Evolutionary conservation across 2,113 vertebrate species (phyloP), one percentile per base, ranked within the genome.

Genomic region (Nothocercus nigrocapillus): DNA sequence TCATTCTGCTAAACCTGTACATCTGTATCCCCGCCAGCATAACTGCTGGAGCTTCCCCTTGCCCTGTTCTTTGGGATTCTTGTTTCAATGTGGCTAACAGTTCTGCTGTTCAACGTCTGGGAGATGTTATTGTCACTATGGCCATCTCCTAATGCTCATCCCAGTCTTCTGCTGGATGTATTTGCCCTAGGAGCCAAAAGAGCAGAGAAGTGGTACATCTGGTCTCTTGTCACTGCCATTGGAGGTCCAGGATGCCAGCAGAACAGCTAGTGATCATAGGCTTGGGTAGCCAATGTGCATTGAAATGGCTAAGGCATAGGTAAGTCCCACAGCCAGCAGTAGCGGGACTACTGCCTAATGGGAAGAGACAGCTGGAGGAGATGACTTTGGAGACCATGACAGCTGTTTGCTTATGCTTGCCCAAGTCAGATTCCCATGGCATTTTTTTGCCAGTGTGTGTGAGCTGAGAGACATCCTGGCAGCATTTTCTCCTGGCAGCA

Each of bases 401-500:
- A 67, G 24, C 45, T 70, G 25, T 77, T 85, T 44, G 44, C 40
- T 81, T 24, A 3, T 0, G 13, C 40, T 17, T 2, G 3, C 18
- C 20, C 0, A 0, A 67, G 20, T 68, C 73, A 75, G 40, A 44
- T 17, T 91, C 45, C 81, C 45, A 34, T 20, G 70, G 44, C 22
- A 8, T 22, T 66, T 69, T 69, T 51, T 67, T 93, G 69, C 42
- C 28, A 17, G 16, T 63, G 61, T 63, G 61, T 66, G 21, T 72
- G 32, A 42, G 5, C 51, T 80, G 72, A 40, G 11, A 62, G 38
- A 34, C 4, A 4, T 72, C 56, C 51, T 67, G 56, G 64, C 13
- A 70, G 59, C 6, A 11, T 82, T 85, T 62, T 36, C 47, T 73
- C 30, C 30, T 44, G 30, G 45, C 42, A 77, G 56, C 11, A 11